Percentiles rank a stretch among this genome's conserved stretches.
These are phyloP conservation scores for Emydura subglobosa DNA, from an alignment of 2,113 vertebrate genomes.

Conservation along the genomic window DNA sequence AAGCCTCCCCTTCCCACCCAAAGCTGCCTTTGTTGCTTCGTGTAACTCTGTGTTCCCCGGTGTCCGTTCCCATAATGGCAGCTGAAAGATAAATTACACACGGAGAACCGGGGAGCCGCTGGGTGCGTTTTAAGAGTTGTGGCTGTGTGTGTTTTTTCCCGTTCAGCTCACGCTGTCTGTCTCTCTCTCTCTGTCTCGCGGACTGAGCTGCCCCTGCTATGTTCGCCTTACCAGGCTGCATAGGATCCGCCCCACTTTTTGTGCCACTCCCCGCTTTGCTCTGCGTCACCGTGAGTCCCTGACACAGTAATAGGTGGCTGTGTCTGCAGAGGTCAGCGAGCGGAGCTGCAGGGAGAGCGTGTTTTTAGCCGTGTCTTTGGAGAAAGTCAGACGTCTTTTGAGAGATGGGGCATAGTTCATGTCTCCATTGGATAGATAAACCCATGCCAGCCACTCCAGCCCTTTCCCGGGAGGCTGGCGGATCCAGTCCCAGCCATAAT, in stretches of 20 bases:
- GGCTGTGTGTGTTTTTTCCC: too few relatives aligned
- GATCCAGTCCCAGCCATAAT: conserved; percentile 71
- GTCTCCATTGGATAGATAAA: not conserved
- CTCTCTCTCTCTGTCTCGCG: too few relatives aligned
- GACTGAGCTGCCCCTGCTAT: too few relatives aligned
- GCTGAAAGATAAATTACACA: too few relatives aligned
- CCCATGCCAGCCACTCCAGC: not conserved
- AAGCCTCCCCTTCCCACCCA: not conserved
- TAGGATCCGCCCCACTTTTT: not conserved
- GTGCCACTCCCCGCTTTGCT: not conserved
- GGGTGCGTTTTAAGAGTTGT: too few relatives aligned
- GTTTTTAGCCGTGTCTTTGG: not conserved
- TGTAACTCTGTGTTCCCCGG: not conserved
- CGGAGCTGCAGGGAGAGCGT: not conserved
- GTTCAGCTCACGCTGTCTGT: too few relatives aligned
- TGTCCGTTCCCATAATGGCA: too few relatives aligned
- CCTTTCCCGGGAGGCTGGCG: not conserved
- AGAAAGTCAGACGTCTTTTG: not conserved
- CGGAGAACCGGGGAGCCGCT: too few relatives aligned
- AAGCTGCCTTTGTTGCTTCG: too few relatives aligned
- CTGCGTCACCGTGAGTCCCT: not conserved
- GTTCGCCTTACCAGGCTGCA: too few relatives aligned
- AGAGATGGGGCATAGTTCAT: not conserved
- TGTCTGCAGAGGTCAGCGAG: conserved; percentile 22
- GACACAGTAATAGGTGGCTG: too few relatives aligned